Evolutionary conservation across 2,888 invertebrate genomes (phyloP), one percentile per base, ranked within the genome.

Genomic region (Mechanitis mazaeus): DNA sequence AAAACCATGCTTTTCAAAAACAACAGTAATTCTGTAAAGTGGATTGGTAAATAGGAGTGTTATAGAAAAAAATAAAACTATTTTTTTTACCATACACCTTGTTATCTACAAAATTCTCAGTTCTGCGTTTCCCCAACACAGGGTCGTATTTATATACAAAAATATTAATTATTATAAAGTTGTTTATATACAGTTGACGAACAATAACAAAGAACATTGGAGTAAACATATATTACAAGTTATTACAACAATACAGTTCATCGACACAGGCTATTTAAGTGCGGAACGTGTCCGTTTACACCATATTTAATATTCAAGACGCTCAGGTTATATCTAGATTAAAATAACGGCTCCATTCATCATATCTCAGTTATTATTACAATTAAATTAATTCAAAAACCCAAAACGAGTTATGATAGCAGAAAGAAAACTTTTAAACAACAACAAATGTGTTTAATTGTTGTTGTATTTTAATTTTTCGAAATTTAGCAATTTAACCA

Each of bases 201-300:
- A 11, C 50, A 50, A 28, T 50, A 50, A 50, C 50, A 50, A 50
- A 50, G 28, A 50, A 31, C 7, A 50, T 31, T 11, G 6, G 9
- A 50, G 7, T 50, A 50, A 50, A 50, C 50, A 50, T n/a, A 50
- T 31, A 50, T 50, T 50, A 50, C 9, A 5, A 31, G 50, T 50
- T 50, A 50, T 50, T 67, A 65, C 64, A 68, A 72, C 68, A 69
- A 71, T 78, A 72, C 79, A 75, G 87, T 85, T 87, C 86, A 82
- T 80, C 76, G 83, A 82, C 84, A 77, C 73, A 63, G 72, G 65
- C 74, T 79, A 79, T 81, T 80, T 78, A 76, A 78, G 77, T 78
- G 74, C 70, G 70, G 71, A 73, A 76, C 76, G 76, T 75, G 73
- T 80, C 66, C 71, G 72, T 73, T 77, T 74, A 67, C 68, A 65